These are phyloP conservation scores for Lepisosteus oculatus DNA, from an alignment of 2,113 vertebrate species.

Conservation along the genomic window DNA sequence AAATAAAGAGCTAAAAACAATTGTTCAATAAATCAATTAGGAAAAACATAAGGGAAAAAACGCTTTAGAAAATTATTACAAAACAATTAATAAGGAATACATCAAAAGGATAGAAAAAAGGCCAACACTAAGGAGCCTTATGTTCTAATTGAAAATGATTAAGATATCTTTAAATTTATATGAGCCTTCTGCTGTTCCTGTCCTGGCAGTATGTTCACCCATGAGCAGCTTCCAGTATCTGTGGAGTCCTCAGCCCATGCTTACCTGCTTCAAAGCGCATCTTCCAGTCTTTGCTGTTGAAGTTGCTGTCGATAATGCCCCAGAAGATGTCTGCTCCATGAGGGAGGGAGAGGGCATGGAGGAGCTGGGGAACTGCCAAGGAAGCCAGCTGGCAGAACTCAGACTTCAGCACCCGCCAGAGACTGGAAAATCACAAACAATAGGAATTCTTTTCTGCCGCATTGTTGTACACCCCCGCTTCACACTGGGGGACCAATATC, in stretches of 20 bases:
- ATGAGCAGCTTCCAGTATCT: too few species aligned
- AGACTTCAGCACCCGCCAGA: slow-evolving; percentile 94
- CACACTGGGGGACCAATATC: not conserved
- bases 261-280: slow-evolving; percentile 96
- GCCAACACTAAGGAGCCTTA: too few species aligned
- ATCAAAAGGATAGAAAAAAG: too few species aligned
- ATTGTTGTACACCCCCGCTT: not conserved
- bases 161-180: too few species aligned
- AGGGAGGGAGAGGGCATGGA: slow-evolving; percentile 89
- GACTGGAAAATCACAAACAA: slow-evolving; percentile 51
- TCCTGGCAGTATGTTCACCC: too few species aligned
- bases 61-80: too few species aligned
- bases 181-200: too few species aligned
- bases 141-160: too few species aligned
- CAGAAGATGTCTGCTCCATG: slow-evolving; percentile 97
- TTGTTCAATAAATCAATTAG: too few species aligned
- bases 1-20: too few species aligned
- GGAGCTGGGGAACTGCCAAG: slow-evolving; percentile 88
- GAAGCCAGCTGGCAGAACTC: slow-evolving; percentile 96
- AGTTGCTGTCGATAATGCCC: slow-evolving; percentile 92
- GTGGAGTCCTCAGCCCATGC: slow-evolving; percentile 16
- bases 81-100: too few species aligned
- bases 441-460: not conserved
- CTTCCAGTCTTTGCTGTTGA: slow-evolving; percentile 98
- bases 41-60: too few species aligned